phyloP scores from a whole-genome alignment of 2,797 vertebrate genomes.

The Notamacropus eugenii region DNA sequence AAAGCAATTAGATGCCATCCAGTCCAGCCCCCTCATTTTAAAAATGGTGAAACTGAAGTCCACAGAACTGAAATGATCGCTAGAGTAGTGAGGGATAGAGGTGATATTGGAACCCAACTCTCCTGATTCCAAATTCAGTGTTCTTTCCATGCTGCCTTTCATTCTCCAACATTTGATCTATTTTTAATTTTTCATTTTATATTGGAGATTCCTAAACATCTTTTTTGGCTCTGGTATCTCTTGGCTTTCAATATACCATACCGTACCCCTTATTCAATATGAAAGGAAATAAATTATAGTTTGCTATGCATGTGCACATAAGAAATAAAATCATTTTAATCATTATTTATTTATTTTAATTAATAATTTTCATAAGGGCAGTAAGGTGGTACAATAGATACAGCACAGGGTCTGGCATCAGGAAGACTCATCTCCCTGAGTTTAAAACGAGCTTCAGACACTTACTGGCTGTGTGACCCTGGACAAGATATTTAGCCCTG shows the following conservation, averaged over 20 bases:
- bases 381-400: not conserved
- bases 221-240: not conserved
- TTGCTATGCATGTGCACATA: not conserved
- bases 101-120: not conserved
- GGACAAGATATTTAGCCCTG: not conserved
- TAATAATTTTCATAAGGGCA: not conserved
- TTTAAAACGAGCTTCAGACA: not conserved
- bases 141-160: not conserved
- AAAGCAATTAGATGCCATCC: not conserved
- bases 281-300: not conserved
- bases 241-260: not conserved
- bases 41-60: not conserved
- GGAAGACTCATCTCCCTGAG: not conserved
- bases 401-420: not conserved
- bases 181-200: not conserved
- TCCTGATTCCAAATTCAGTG: not conserved
- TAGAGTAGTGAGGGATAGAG: not conserved
- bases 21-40: not conserved
- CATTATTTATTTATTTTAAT: too few relatives aligned
- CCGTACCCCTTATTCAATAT: not conserved
- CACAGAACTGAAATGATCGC: not conserved
- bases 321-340: not conserved
- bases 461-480: not conserved
- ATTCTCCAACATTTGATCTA: not conserved
- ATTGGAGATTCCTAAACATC: not conserved